A percentile compares a stretch with the other conserved stretches of the same genome.
phyloP scores from a whole-genome alignment of 1,140 invertebrate species.

The Drosophila auraria region DNA sequence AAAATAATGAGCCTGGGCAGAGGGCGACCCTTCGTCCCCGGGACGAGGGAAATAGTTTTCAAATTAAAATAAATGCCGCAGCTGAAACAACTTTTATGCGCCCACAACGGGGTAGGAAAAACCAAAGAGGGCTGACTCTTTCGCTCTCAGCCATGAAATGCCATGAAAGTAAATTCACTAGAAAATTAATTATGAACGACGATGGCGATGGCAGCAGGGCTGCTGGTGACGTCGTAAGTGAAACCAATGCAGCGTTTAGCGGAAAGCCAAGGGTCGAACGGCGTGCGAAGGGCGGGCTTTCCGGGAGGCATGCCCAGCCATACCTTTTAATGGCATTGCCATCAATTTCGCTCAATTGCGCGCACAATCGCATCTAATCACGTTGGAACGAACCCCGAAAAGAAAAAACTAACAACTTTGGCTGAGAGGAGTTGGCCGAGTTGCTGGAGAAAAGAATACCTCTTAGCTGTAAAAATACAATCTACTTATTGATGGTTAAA shows the following conservation, averaged over 20 bases:
- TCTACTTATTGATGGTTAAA: too few species aligned
- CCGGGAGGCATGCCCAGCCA: slow-evolving; percentile 29
- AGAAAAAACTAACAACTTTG: slow-evolving; percentile 58
- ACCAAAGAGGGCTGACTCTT: slow-evolving; percentile 8
- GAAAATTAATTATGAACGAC: slow-evolving; percentile 83
- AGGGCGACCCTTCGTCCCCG: slow-evolving; percentile 6
- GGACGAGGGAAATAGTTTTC: slow-evolving; percentile 74
- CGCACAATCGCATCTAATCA: slow-evolving; percentile 83
- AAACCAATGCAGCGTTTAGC: slow-evolving; percentile 69
- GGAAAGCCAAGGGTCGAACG: slow-evolving; percentile 15
- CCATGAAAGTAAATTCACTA: slow-evolving; percentile 83
- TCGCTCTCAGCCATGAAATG: slow-evolving; percentile 71
- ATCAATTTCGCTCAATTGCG: slow-evolving; percentile 83
- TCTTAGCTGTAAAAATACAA: neutral
- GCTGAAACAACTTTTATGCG: slow-evolving; percentile 80
- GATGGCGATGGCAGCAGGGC: slow-evolving; percentile 34
- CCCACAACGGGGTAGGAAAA: slow-evolving; percentile 39
- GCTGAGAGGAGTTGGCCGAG: neutral
- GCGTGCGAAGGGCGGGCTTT: neutral
- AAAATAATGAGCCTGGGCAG: slow-evolving; percentile 76
- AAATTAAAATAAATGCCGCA: slow-evolving; percentile 83
- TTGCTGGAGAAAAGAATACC: slow-evolving; percentile 5
- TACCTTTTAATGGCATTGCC: slow-evolving; percentile 82
- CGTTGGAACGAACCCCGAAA: slow-evolving; percentile 63
- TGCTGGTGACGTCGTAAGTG: slow-evolving; percentile 37